These are phyloP conservation scores for Mamestra configurata DNA, from an alignment of 1,140 invertebrate genomes.

Conservation along the genomic window DNA sequence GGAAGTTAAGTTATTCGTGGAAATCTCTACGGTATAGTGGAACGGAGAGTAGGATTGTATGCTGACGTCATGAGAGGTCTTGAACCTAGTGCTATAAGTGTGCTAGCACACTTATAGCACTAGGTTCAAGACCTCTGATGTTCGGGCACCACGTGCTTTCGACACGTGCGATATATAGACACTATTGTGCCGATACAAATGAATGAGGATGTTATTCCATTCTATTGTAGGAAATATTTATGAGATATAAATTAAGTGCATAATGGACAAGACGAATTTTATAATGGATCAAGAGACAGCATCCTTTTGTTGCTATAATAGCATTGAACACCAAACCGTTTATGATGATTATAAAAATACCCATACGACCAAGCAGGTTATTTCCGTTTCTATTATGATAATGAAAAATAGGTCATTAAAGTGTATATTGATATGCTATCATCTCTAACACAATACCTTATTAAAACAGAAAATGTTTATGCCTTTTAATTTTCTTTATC, in stretches of 20 bases:
- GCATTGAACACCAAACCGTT: no score
- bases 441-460: background rate
- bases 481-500: background rate
- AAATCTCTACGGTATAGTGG: slow-evolving; percentile 2
- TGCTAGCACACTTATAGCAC: no score
- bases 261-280: background rate
- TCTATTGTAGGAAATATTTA: background rate
- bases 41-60: background rate
- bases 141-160: slow-evolving; percentile 37
- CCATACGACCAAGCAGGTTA: background rate
- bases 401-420: background rate
- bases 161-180: slow-evolving; percentile 27
- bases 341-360: background rate
- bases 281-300: background rate
- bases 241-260: background rate
- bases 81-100: slow-evolving; percentile 46
- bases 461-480: background rate
- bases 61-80: slow-evolving; percentile 46
- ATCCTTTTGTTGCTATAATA: no score
- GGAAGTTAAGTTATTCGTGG: background rate
- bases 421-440: background rate
- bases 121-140: no score
- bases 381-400: background rate
- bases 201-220: slow-evolving; percentile 1
- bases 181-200: slow-evolving; percentile 1